phyloP scores from a whole-genome alignment of 2,888 invertebrate species.

The Drosophila meridionalis region DNA sequence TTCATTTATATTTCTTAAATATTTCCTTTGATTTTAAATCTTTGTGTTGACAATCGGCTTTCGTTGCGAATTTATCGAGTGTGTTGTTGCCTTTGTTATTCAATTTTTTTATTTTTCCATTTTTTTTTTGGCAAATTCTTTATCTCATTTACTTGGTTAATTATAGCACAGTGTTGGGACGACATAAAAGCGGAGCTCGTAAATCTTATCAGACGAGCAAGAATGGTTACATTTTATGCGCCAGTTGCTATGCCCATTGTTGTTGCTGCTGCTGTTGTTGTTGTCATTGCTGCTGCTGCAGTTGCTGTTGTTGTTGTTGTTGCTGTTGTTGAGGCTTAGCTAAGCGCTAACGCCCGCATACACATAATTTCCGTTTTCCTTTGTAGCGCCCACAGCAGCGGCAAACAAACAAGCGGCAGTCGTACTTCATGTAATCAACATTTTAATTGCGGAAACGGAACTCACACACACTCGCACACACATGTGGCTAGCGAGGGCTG shows the following conservation, averaged over 20 bases:
- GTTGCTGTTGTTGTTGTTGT: slow-evolving; percentile 20
- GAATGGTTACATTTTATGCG: slow-evolving; percentile 68
- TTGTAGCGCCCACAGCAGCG: slow-evolving; percentile 69
- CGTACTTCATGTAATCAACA: slow-evolving; percentile 80
- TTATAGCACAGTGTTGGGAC: slow-evolving; percentile 30
- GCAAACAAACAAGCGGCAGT: slow-evolving; percentile 72
- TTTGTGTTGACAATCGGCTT: not conserved
- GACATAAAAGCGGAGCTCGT: slow-evolving; percentile 51
- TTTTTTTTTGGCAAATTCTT: slow-evolving; percentile 22
- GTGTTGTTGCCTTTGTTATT: slow-evolving; percentile 1
- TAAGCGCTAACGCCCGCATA: slow-evolving; percentile 72
- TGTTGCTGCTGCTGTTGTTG: slow-evolving; percentile 36
- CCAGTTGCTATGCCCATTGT: slow-evolving; percentile 31
- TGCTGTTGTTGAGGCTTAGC: slow-evolving; percentile 46
- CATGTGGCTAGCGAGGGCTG: slow-evolving; percentile 9
- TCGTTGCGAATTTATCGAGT: slow-evolving; percentile 4
- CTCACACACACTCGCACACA: slow-evolving; percentile 61
- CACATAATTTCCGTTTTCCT: slow-evolving; percentile 78
- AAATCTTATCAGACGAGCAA: slow-evolving; percentile 43
- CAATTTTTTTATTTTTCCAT: not conserved
- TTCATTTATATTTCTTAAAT: not conserved
- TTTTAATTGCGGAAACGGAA: slow-evolving; percentile 82
- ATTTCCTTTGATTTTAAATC: not conserved
- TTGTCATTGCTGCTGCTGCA: slow-evolving; percentile 7
- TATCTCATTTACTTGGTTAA: slow-evolving; percentile 40